These are phyloP conservation scores for Barypeithes pellucidus DNA, from an alignment of 2,888 invertebrate species.

Conservation along the genomic window DNA sequence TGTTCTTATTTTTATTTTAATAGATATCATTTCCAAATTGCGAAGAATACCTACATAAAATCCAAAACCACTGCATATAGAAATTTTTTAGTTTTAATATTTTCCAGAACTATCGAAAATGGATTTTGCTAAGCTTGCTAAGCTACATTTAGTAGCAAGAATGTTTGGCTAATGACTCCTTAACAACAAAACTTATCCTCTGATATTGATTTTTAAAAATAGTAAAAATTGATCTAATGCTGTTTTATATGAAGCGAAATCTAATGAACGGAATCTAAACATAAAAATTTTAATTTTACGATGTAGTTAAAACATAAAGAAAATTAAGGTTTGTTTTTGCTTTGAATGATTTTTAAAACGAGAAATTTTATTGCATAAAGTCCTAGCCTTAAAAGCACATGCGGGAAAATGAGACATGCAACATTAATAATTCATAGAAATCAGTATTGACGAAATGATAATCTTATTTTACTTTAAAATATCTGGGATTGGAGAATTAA, in stretches of 20 bases:
- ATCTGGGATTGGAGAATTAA: no score
- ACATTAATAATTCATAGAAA: slow-evolving; percentile 32
- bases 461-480: no score
- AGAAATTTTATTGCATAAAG: slow-evolving; percentile 18
- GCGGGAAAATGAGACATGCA: slow-evolving; percentile 28
- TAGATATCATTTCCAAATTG: no score
- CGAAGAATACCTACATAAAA: no score
- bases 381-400: slow-evolving; percentile 33
- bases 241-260: no score
- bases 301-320: neutral
- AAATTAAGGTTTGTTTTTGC: neutral
- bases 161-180: slow-evolving; percentile 19
- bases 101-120: slow-evolving; percentile 11
- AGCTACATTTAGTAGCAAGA: slow-evolving; percentile 38
- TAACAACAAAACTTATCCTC: neutral
- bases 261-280: neutral
- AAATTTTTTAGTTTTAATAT: no score
- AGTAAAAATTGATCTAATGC: no score
- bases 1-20: no score
- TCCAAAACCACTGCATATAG: no score
- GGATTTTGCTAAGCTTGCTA: slow-evolving; percentile 26
- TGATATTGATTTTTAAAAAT: no score
- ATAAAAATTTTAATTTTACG: neutral
- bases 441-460: neutral
- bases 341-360: no score